These are phyloP conservation scores for Reticulitermes speratus DNA, from an alignment of 1,140 invertebrate genomes.

Conservation along the genomic window DNA sequence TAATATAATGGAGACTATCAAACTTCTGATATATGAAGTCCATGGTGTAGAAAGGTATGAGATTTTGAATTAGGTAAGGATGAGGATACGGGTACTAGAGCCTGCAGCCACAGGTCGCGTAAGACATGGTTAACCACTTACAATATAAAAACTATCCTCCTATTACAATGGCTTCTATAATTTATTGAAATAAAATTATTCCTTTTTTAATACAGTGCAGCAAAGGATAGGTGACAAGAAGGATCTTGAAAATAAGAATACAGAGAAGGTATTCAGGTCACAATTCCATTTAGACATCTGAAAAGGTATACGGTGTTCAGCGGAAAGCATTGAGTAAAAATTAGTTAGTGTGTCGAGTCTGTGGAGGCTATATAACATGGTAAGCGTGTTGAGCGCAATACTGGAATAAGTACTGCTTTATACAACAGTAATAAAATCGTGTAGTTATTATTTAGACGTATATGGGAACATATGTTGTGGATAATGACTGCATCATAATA, in stretches of 20 bases:
- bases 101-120: neutral
- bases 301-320: conserved; percentile 11
- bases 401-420: neutral
- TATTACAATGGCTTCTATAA: neutral
- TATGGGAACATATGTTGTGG: too few relatives aligned
- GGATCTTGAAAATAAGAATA: neutral
- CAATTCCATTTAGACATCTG: neutral
- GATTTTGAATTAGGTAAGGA: too few relatives aligned
- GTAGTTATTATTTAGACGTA: too few relatives aligned
- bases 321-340: neutral
- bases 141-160: neutral
- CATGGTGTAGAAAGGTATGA: too few relatives aligned
- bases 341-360: neutral
- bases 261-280: neutral
- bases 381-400: neutral
- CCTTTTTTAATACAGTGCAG: neutral
- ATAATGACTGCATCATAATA: too few relatives aligned
- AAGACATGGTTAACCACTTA: neutral
- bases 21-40: too few relatives aligned
- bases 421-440: too few relatives aligned
- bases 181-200: neutral
- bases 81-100: too few relatives aligned
- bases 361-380: neutral
- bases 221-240: neutral
- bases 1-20: too few relatives aligned